Evolutionary conservation across 2,888 invertebrate genomes (phyloP).

Genomic region (Hofmannophila pseudospretella): DNA sequence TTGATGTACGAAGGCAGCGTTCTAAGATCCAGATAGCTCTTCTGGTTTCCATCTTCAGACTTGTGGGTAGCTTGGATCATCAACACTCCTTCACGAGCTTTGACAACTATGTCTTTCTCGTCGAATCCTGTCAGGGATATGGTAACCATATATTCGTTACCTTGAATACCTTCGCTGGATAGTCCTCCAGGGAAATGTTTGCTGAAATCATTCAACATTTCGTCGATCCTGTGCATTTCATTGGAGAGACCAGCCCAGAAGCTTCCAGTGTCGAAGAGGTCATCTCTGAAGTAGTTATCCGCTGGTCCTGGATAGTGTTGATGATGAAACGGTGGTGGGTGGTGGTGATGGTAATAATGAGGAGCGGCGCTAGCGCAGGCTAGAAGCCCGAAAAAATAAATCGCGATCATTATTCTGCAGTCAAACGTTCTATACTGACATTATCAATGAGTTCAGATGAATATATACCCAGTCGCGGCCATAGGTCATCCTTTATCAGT

Average conservation of each 20-base stretch:
- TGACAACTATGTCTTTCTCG: conserved; percentile 56
- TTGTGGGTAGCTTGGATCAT: conserved; percentile 55
- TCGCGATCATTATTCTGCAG: conserved; percentile 42
- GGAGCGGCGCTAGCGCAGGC: conserved; percentile 49
- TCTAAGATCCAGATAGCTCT: conserved; percentile 41
- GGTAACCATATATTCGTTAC: conserved; percentile 45
- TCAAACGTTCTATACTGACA: neutral
- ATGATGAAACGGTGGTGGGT: conserved; percentile 10
- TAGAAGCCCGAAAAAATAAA: conserved; percentile 33
- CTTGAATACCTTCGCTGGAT: conserved; percentile 32
- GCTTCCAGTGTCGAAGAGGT: conserved; percentile 44
- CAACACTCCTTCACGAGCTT: conserved; percentile 48
- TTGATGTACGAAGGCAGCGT: conserved; percentile 41
- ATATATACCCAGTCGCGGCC: conserved; percentile 23
- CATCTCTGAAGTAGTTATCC: conserved; percentile 23
- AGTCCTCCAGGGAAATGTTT: conserved; percentile 33
- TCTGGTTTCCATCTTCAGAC: conserved; percentile 18
- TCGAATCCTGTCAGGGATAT: conserved; percentile 43
- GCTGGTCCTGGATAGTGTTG: conserved; percentile 8
- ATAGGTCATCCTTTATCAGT: conserved; percentile 45
- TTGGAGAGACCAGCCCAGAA: conserved; percentile 46
- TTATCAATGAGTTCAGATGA: neutral
- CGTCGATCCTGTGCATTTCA: conserved; percentile 43
- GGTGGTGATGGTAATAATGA: conserved; percentile 16
- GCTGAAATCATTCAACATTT: conserved; percentile 36